Base-by-base conservation (phyloP, 2,888 invertebrate species). In the Macrosiphum euphorbiae region DNA sequence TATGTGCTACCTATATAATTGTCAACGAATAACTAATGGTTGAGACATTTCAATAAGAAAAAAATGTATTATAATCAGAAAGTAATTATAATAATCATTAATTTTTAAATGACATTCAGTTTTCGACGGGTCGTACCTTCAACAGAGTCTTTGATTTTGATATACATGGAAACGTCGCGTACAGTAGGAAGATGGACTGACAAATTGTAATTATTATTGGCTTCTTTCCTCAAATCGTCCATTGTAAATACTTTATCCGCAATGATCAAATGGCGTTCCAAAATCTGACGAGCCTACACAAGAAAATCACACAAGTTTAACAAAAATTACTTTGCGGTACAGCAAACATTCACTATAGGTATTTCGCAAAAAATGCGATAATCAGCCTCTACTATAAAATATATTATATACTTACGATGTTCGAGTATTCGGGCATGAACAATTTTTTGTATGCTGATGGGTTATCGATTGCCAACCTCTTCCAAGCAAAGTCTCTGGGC, bases 401-500 rank as follows among this genome's bases (percentile, higher is more conserved):
- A 35, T 20, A 78, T 35, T 78, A 20, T 85, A 55, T 44, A 96
- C 97, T 97, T 96, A 98, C 98, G 95, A 98, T 98, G 96, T 98
- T 98, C 94, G 97, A 97, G 95, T 97, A 98, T 95, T 98, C 97
- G 94, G 97, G 97, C 97, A 97, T 98, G 95, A 98, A 98, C 88
- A 99, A 96, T 95, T 98, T 98, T 96, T 98, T 98, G 96, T 97
- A 97, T 28, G 98, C 97, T 10, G 98, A 98, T 13, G 98, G 98
- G 95, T 97, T 97, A 95, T 97, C 97, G 94, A 97, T 96, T 96
- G 97, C 97, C 95, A 98, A 97, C 95, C 97, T 97, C 91, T 97
- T 96, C 99, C 99, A 99, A 92, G 98, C 99, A 95, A 97, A 97
- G 95, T 99, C 98, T 67, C 98, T 97, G 0, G 99, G 99, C 24